Evolutionary conservation across 2,113 vertebrate genomes (phyloP), one percentile per base, ranked within the genome.

Genomic region (Ranitomeya variabilis): DNA sequence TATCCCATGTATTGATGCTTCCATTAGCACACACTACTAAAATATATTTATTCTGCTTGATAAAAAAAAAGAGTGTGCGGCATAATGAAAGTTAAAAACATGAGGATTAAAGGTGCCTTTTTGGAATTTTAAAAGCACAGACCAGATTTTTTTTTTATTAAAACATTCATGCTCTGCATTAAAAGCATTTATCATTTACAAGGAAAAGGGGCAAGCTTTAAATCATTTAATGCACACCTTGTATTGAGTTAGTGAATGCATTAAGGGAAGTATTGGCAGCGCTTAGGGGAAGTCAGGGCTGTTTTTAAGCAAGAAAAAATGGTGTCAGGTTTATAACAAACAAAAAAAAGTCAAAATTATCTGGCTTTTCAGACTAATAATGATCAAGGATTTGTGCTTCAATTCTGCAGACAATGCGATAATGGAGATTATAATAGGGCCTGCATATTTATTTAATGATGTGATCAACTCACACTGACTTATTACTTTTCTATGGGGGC

Each of bases 111-210:
- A 83, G 87, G 69, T 83, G 83, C 9, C 31, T 88, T 60, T 88
- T 83, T 74, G 67, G 67, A 83, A 83, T 88, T 82, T 88, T 88
- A 83, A 88, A 88, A 88, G 80, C 87, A 83, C 26, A 74, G 51
- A 69, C 26, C 19, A 83, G 55, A 57, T 77, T 78, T 14, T 45
- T 37, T 71, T 52, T 59, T 87, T 81, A 10, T 80, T 87, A 67
- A 78, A 79, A 31, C 67, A 89, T 64, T 73, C 78, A 57, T 23
- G 66, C 12, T 73, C 16, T 82, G n/a, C 45, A 62, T 84, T 78
- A 64, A 84, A 85, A 57, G 82, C 73, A 77, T 89, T 62, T 82
- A 55, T 18, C 31, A 80, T 80, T 67, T 26, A 57, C 45, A 79
- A 67, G 23, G 76, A 21, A 45, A 55, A 19, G 71, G 55, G 45